Evolutionary conservation across 2,113 vertebrate species (phyloP).

Genomic region (Ceyx margarethae): DNA sequence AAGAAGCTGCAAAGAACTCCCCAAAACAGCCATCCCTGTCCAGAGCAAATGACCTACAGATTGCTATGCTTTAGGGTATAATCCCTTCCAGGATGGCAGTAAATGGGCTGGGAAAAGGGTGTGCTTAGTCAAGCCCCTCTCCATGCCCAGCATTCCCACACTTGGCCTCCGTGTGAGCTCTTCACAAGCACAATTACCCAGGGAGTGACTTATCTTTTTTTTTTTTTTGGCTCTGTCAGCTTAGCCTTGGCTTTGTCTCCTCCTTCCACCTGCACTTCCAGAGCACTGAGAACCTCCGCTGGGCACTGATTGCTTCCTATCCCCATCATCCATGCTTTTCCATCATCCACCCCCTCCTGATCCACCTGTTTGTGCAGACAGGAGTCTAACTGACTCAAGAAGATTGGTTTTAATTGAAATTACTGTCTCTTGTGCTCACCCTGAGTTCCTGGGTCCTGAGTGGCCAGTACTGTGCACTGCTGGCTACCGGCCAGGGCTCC

Average conservation of each 20-base stretch:
- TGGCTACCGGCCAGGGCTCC: background rate
- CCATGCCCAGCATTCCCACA: background rate
- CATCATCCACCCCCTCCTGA: background rate
- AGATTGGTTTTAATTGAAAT: background rate
- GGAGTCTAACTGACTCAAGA: background rate
- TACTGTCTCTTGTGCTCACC: background rate
- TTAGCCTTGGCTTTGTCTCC: background rate
- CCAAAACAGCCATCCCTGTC: background rate
- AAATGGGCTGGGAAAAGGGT: background rate
- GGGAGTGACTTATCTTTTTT: fast-evolving
- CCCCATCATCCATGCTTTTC: background rate
- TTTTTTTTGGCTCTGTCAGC: background rate
- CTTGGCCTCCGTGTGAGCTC: background rate
- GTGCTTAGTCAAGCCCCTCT: background rate
- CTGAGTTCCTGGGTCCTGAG: background rate
- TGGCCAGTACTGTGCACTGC: fast-evolving
- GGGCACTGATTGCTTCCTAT: background rate
- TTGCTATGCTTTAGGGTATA: fast-evolving
- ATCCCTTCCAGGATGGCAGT: background rate
- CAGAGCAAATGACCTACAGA: fast-evolving
- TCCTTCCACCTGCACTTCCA: background rate
- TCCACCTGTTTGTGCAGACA: background rate
- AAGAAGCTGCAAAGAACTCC: background rate
- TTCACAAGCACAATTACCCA: fast-evolving
- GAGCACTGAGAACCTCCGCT: fast-evolving